Evolutionary conservation across 2,888 invertebrate genomes (phyloP).

Genomic region (Machimus atricapillus): DNA sequence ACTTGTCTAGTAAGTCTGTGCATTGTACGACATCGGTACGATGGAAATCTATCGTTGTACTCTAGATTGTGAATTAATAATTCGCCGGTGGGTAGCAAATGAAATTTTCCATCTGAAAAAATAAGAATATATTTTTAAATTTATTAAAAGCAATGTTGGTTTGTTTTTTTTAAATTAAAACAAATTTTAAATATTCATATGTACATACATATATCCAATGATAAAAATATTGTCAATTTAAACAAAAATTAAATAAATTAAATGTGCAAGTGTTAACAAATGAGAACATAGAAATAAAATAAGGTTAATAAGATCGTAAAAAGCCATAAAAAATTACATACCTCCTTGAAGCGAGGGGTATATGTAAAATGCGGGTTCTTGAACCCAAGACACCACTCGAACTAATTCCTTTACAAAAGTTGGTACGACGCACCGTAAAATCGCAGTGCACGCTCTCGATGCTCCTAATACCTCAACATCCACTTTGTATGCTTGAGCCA

Average conservation of each 20-base stretch:
- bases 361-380: slow-evolving; percentile 76
- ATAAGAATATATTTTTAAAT: not conserved
- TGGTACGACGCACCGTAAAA: slow-evolving; percentile 75
- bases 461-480: slow-evolving; percentile 75
- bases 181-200: too few species aligned
- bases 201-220: too few species aligned
- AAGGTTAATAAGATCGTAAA: not conserved
- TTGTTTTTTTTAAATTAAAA: not conserved
- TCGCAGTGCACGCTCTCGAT: slow-evolving; percentile 75
- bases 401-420: slow-evolving; percentile 78
- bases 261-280: not conserved
- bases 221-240: too few species aligned
- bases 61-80: slow-evolving; percentile 77
- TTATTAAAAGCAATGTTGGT: not conserved
- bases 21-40: slow-evolving; percentile 76
- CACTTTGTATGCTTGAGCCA: slow-evolving; percentile 76
- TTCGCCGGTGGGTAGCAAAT: slow-evolving; percentile 76
- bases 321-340: slow-evolving; percentile 59
- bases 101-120: slow-evolving; percentile 75
- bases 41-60: slow-evolving; percentile 75
- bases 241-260: not conserved
- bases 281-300: not conserved
- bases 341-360: slow-evolving; percentile 79
- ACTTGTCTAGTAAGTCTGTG: slow-evolving; percentile 76
- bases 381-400: slow-evolving; percentile 77